A percentile compares a stretch with the other conserved stretches of the same genome.
Conservation (phyloP, 1,140 invertebrate species). For the Drosophila truncata region DNA sequence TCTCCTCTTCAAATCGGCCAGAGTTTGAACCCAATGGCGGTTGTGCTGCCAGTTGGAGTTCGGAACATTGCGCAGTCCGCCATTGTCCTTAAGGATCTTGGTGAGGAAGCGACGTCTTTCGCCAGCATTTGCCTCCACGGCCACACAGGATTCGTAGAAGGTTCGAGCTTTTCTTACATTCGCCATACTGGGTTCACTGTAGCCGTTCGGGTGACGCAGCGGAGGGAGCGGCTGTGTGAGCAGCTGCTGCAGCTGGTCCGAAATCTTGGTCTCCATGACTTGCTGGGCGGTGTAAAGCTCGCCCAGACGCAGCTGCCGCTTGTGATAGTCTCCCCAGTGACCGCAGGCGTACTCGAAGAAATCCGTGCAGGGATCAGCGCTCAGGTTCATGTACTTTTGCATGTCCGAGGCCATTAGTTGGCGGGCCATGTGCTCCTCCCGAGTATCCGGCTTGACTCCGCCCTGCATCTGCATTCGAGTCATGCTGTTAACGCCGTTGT, state of each 20-base stretch:
- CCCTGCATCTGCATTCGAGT: conserved; percentile 33
- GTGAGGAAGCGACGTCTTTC: conserved; percentile 54
- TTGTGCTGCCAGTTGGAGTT: conserved; percentile 60
- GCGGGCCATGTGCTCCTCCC: conserved; percentile 50
- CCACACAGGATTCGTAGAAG: conserved; percentile 94
- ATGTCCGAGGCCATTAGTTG: conserved; percentile 86
- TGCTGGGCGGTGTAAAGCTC: conserved; percentile 56
- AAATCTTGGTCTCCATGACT: conserved; percentile 44
- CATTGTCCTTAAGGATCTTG: conserved; percentile 57
- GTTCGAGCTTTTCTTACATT: conserved; percentile 89
- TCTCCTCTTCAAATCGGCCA: conserved; percentile 54
- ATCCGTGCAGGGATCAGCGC: conserved; percentile 93
- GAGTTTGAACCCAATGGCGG: conserved; percentile 60
- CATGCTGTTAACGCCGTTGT: conserved; percentile 40
- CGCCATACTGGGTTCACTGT: conserved; percentile 13
- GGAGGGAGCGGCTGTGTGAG: conserved; percentile 40
- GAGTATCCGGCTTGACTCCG: conserved; percentile 20
- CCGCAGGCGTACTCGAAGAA: conserved; percentile 90
- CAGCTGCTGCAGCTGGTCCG: conserved; percentile 51
- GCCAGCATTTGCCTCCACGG: conserved; percentile 72
- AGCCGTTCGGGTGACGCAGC: conserved; percentile 46
- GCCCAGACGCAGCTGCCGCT: conserved; percentile 34
- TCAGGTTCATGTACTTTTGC: conserved; percentile 91
- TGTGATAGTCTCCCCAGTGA: conserved; percentile 87
- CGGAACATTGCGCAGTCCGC: conserved; percentile 57